These are phyloP conservation scores for Ranitomeya variabilis DNA, from an alignment of 2,113 vertebrate species.

Conservation along the genomic window DNA sequence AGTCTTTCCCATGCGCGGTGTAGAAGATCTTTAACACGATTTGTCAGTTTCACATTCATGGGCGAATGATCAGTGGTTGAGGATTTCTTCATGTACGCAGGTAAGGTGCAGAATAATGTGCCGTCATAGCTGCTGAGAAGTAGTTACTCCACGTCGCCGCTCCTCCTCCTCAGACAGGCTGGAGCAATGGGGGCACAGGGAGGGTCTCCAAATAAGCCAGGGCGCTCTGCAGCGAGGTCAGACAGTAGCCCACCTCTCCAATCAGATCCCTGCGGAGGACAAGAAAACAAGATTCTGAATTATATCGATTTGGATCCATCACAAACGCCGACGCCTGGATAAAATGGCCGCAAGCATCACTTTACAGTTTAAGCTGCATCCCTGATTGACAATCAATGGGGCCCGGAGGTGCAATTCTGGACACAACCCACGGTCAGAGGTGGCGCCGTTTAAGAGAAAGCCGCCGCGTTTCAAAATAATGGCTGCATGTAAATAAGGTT, in stretches of 20 bases:
- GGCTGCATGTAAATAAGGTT: too few relatives aligned
- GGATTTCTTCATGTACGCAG: neutral
- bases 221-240: slow-evolving; percentile 93
- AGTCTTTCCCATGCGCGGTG: too few relatives aligned
- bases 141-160: neutral
- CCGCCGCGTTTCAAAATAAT: too few relatives aligned
- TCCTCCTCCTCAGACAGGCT: neutral
- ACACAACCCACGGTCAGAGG: too few relatives aligned
- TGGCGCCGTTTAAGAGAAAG: too few relatives aligned
- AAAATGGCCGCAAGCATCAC: too few relatives aligned
- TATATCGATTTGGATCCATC: too few relatives aligned
- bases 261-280: slow-evolving; percentile 81
- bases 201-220: slow-evolving; percentile 86
- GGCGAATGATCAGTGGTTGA: slow-evolving; percentile 30
- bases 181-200: slow-evolving; percentile 56
- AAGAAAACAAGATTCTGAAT: neutral
- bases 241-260: slow-evolving; percentile 94
- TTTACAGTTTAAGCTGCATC: too few relatives aligned
- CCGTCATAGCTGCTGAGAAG: neutral
- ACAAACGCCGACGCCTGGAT: too few relatives aligned
- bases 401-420: too few relatives aligned
- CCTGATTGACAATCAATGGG: too few relatives aligned
- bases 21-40: neutral
- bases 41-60: slow-evolving; percentile 8
- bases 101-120: slow-evolving; percentile 19